phyloP scores from a whole-genome alignment of 2,797 vertebrate genomes.

The Catostomus latipinnis region DNA sequence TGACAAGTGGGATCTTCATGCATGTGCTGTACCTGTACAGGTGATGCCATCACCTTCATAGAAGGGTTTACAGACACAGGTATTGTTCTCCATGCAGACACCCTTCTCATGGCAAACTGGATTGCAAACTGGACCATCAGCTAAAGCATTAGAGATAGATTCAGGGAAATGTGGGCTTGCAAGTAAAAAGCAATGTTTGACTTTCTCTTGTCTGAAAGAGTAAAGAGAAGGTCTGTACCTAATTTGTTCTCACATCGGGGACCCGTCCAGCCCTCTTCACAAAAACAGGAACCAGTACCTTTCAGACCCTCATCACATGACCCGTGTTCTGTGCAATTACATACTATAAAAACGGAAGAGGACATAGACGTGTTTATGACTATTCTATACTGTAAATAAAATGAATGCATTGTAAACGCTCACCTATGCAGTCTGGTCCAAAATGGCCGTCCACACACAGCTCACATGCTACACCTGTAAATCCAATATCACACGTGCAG shows the following conservation, averaged over 20 bases:
- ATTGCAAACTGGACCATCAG: conserved; percentile 71
- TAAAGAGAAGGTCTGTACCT: conserved; percentile 73
- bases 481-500: conserved; percentile 82
- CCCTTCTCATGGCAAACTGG: conserved; percentile 85
- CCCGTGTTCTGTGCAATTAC: conserved; percentile 85
- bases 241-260: conserved; percentile 80
- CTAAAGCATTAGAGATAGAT: conserved; percentile 66
- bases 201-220: background rate
- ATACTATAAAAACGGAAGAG: conserved; percentile 75
- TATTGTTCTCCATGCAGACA: conserved; percentile 85
- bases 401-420: conserved; percentile 26
- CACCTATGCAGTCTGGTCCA: conserved; percentile 85
- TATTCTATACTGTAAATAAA: no score
- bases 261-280: conserved; percentile 89
- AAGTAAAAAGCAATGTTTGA: background rate
- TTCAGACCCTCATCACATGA: conserved; percentile 81
- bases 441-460: conserved; percentile 81
- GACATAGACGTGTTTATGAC: background rate
- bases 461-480: conserved; percentile 86
- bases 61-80: conserved; percentile 85
- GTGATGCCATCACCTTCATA: conserved; percentile 88
- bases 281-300: conserved; percentile 87
- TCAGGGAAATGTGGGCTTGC: background rate
- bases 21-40: conserved; percentile 86
- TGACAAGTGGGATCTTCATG: background rate